Percentiles rank a stretch among this genome's conserved stretches.
phyloP scores from a whole-genome alignment of 2,797 vertebrate genomes.

The Naso thynnoides region DNA sequence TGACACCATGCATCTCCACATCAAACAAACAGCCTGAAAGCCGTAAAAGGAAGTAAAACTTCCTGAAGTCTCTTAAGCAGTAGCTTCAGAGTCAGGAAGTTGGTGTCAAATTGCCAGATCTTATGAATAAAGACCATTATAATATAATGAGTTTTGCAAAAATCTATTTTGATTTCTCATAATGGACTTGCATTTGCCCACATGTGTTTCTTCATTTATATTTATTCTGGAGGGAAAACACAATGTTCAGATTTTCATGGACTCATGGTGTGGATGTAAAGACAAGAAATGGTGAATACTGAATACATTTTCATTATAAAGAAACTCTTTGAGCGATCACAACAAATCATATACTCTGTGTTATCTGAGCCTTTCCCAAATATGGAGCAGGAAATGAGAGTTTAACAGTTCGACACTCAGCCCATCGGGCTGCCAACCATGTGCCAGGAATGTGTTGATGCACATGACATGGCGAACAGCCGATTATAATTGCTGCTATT shows the following conservation, averaged over 20 bases:
- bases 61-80: slow-evolving; percentile 50
- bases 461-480: slow-evolving; percentile 12
- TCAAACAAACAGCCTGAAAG: slow-evolving; percentile 77
- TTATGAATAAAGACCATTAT: slow-evolving; percentile 28
- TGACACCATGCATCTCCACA: slow-evolving; percentile 80
- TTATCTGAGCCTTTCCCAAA: slow-evolving; percentile 9
- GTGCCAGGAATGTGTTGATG: slow-evolving; percentile 32
- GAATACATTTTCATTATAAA: not conserved
- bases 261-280: no score
- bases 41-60: slow-evolving; percentile 64
- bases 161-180: slow-evolving; percentile 8
- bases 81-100: slow-evolving; percentile 36
- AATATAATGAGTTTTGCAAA: slow-evolving; percentile 24
- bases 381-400: slow-evolving; percentile 46
- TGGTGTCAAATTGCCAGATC: slow-evolving; percentile 36
- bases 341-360: slow-evolving; percentile 9
- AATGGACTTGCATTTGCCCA: not conserved
- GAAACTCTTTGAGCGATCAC: slow-evolving; percentile 11
- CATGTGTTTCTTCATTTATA: slow-evolving; percentile 8
- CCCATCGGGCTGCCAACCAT: slow-evolving; percentile 20
- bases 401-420: slow-evolving; percentile 48
- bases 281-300: no score
- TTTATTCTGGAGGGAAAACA: slow-evolving; percentile 4
- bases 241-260: no score
- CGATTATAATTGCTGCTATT: slow-evolving; percentile 23